Percentiles rank a stretch among this genome's conserved stretches.
These are phyloP conservation scores for Melitaea cinxia DNA, from an alignment of 1,140 invertebrate genomes.

Conservation along the genomic window DNA sequence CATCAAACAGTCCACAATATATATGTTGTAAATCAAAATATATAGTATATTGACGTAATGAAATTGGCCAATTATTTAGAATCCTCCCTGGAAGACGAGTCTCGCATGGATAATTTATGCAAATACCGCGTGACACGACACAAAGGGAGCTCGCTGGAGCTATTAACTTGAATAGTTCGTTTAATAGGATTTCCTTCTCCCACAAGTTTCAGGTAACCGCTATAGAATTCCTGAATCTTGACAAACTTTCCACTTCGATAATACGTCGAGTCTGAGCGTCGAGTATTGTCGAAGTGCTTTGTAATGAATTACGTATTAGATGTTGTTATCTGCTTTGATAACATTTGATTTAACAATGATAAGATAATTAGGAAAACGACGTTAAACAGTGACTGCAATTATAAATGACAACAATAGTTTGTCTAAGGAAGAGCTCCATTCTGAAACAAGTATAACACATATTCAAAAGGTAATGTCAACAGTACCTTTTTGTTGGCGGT, in stretches of 20 bases:
- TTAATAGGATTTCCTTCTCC: conserved; percentile 25
- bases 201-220: conserved; percentile 31
- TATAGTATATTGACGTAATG: neutral
- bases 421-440: too few relatives aligned
- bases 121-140: conserved; percentile 28
- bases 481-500: too few relatives aligned
- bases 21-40: too few relatives aligned
- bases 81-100: conserved; percentile 8
- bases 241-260: conserved; percentile 20
- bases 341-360: too few relatives aligned
- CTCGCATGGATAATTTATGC: conserved; percentile 27
- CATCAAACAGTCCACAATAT: neutral
- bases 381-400: too few relatives aligned
- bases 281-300: conserved; percentile 16
- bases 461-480: too few relatives aligned
- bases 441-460: too few relatives aligned
- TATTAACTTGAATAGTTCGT: conserved; percentile 36
- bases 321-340: neutral
- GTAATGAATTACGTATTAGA: conserved; percentile 7
- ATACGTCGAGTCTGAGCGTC: too few relatives aligned
- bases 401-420: too few relatives aligned
- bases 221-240: conserved; percentile 25
- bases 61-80: neutral
- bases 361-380: too few relatives aligned
- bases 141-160: conserved; percentile 27